phyloP scores from a whole-genome alignment of 2,113 vertebrate species.

The Heptranchias perlo region DNA sequence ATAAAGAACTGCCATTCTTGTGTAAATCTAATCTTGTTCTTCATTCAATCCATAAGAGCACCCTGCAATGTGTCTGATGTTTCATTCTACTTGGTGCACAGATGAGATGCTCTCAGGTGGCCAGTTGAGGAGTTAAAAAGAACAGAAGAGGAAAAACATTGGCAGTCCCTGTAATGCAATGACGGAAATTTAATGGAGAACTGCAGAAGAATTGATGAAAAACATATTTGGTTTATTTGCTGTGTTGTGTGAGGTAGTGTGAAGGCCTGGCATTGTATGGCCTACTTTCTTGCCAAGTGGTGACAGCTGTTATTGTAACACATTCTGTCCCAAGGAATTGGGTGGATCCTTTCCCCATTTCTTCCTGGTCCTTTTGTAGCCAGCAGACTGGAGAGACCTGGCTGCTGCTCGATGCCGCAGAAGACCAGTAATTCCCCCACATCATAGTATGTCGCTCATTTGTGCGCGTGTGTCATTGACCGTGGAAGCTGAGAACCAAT shows the following conservation, averaged over 20 bases:
- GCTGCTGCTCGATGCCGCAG: background rate
- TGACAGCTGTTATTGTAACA: background rate
- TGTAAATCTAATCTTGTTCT: too few relatives aligned
- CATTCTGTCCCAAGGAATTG: background rate
- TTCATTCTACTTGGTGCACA: too few relatives aligned
- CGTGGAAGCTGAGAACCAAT: background rate
- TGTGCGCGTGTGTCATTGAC: background rate
- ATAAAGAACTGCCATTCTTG: too few relatives aligned
- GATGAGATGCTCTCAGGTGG: too few relatives aligned
- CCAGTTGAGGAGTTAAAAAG: too few relatives aligned
- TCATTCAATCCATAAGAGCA: too few relatives aligned
- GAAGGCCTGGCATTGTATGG: background rate
- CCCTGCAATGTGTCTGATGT: too few relatives aligned
- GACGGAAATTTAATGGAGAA: background rate
- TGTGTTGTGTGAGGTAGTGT: background rate
- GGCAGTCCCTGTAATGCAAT: background rate
- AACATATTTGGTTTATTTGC: background rate
- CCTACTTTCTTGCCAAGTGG: background rate
- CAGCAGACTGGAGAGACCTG: background rate
- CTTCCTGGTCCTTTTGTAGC: background rate
- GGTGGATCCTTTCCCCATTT: background rate
- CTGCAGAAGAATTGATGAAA: background rate
- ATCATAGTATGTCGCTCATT: background rate
- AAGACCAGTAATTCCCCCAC: background rate
- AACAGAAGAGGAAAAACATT: too few relatives aligned